Evolutionary conservation across 2,888 invertebrate species (phyloP), one percentile per base, ranked within the genome.

Genomic region (Oligia fasciuncula): DNA sequence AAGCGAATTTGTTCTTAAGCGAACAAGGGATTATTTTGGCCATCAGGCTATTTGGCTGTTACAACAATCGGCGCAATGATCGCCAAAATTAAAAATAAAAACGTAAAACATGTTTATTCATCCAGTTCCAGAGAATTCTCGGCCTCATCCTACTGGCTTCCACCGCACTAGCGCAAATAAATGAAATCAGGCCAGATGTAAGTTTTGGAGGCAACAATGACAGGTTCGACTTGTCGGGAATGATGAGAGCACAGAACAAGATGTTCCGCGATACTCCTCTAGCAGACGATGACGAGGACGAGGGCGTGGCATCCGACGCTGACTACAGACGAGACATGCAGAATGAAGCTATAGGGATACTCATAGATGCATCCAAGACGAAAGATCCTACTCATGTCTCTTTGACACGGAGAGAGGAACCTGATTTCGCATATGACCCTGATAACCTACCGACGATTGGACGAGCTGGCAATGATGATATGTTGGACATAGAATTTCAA

Each of bases 201-300:
- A 92, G 87, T 0, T 96, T 94, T 66, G 92, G 90, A 0, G 93
- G 91, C 0, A 69, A 88, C 2, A 96, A 95, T 80, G 94, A 95
- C 57, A 90, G 96, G 3, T 96, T 92, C 63, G 95, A 96, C 79
- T 40, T 96, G 0, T 77, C 89, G 0, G 78, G 88, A 4, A 82
- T 96, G 43, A 85, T 95, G 1, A 49, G 51, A 82, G 0, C 90
- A 91, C 1, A 92, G 92, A 57, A 69, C 23, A 92, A 91, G n/a
- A 83, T 83, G 66, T 73, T 77, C 14, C 46, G 57, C 29, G 60
- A 80, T 1, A 65, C 3, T 49, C 85, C 80, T 8, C 14, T 17
- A 57, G 0, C 51, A 4, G 72, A 65, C 0, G 69, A 67, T 5
- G 74, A 75, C 9, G 81, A 87, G 0, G 51, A 43, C 0, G 73